Evolutionary conservation across 2,888 invertebrate genomes (phyloP), one percentile per base, ranked within the genome.

Genomic region (Heliconius hortense): DNA sequence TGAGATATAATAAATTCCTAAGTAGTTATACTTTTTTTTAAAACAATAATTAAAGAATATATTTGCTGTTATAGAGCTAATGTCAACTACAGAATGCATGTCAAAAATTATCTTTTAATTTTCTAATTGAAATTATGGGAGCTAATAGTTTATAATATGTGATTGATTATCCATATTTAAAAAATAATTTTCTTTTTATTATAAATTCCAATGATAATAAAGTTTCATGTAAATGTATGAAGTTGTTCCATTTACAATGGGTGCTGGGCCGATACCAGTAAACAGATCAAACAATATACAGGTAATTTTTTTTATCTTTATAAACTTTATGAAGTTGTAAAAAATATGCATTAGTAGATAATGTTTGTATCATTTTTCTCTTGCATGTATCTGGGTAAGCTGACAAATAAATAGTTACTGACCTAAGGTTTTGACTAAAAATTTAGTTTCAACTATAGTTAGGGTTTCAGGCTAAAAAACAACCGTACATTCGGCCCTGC

Each of bases 221-320:
- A 21, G 28, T n/a, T 35, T 39, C 1, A 39, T 43, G 39, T 53
- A 31, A 31, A 69, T 69, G 53, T 21, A 7, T n/a, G 10, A 69
- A 69, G 5, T 56, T 56, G 13, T 7, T 35, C 35, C 24, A 15
- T 53, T n/a, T 24, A 31, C 13, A 56, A 56, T 69, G 69, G 69
- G 69, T 56, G 56, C 69, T n/a, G 69, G 69, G 56, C 56, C 56
- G 15, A 56, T 69, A 31, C 69, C 69, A 56, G 56, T 69, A 31
- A 69, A 31, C 31, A 11, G 15, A 31, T 56, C 56, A 15, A 35
- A n/a, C 24, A 15, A 56, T 69, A 24, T 35, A n/a, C 53, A 31
- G 69, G 69, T 69, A 69, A 11, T 31, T 48, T 13, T 60, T 24
- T 4, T 60, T 13, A 13, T 24, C n/a, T 59, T 26, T 13, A 24